These are phyloP conservation scores for Remorina albescens DNA, from an alignment of 2,797 vertebrate genomes.

Conservation along the genomic window DNA sequence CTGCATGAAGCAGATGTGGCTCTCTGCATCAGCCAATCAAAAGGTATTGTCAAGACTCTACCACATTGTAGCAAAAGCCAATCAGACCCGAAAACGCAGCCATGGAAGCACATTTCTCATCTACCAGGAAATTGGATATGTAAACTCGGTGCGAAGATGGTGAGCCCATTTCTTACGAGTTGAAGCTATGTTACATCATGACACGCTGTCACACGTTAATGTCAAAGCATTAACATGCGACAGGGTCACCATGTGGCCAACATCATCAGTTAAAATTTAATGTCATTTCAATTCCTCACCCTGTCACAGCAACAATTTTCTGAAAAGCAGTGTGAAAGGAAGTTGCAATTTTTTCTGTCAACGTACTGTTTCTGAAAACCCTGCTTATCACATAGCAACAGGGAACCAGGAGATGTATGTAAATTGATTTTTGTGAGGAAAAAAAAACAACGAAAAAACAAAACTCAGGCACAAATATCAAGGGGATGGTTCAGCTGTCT, in stretches of 20 bases:
- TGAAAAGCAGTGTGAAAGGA: neutral
- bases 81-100: constrained; percentile 36
- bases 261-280: neutral
- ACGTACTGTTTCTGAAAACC: constrained; percentile 4
- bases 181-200: constrained; percentile 8
- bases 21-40: constrained; percentile 58
- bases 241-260: neutral
- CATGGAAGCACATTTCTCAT: constrained; percentile 25
- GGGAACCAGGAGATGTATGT: constrained; percentile 28
- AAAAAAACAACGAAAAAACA: neutral
- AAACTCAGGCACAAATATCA: neutral
- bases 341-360: neutral
- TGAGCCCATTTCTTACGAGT: constrained; percentile 15
- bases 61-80: constrained; percentile 47
- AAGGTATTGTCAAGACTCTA: constrained; percentile 27
- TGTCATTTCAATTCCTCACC: neutral
- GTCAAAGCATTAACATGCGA: neutral
- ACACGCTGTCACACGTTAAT: neutral
- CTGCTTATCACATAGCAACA: constrained; percentile 43
- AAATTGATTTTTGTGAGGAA: constrained; percentile 28
- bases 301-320: constrained; percentile 2
- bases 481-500: constrained; percentile 20
- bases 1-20: constrained; percentile 73
- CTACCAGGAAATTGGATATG: constrained; percentile 32
- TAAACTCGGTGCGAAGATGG: constrained; percentile 16